phyloP scores from a whole-genome alignment of 2,888 invertebrate genomes.

The Rhamnusium bicolor region DNA sequence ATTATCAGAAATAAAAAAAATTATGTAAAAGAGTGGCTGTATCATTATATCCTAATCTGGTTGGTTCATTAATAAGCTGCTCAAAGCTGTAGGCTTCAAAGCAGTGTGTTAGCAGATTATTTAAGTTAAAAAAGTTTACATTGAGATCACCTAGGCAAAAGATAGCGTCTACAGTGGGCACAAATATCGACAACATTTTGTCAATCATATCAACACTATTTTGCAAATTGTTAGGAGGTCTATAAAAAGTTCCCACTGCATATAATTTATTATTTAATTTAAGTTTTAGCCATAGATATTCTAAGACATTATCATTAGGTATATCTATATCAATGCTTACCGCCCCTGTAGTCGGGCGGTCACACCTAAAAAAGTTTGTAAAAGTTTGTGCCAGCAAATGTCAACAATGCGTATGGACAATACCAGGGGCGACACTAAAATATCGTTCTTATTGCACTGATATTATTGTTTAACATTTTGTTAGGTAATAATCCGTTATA shows the following conservation, averaged over 20 bases:
- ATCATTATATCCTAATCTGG: neutral
- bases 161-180: neutral
- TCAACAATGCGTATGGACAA: too few species aligned
- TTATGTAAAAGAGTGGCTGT: neutral
- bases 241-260: neutral
- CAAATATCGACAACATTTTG: neutral
- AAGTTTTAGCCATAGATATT: neutral
- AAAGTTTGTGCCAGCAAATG: too few species aligned
- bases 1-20: neutral
- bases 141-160: neutral
- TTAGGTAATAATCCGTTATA: too few species aligned
- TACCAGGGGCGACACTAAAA: too few species aligned
- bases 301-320: neutral
- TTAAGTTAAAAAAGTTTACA: neutral
- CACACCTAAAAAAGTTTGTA: neutral
- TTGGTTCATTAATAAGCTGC: neutral
- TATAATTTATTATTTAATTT: neutral
- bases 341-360: neutral
- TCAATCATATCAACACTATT: neutral
- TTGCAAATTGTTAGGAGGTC: neutral
- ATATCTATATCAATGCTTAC: neutral
- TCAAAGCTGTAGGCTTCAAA: neutral
- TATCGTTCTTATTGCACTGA: too few species aligned
- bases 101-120: neutral
- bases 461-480: too few species aligned